Conservation (phyloP, 2,888 invertebrate genomes). For the Coenonympha arcania region DNA sequence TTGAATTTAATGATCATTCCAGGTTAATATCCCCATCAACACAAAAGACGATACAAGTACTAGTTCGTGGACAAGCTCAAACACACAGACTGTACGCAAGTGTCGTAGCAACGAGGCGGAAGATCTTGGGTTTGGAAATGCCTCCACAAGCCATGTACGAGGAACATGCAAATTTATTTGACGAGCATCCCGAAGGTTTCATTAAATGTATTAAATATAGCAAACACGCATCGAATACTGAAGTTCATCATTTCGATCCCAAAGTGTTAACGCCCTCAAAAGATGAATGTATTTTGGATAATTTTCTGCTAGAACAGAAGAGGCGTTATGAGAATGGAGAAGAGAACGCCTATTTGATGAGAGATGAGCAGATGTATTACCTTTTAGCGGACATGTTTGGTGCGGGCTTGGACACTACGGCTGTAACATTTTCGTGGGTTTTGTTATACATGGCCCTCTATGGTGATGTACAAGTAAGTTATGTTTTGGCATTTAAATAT, state of each 20-base stretch:
- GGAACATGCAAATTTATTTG: constrained; percentile 46
- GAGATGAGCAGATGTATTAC: constrained; percentile 80
- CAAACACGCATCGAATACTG: constrained; percentile 44
- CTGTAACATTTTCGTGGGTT: constrained; percentile 87
- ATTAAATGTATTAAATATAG: constrained; percentile 65
- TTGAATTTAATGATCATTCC: constrained; percentile 17
- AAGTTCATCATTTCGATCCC: constrained; percentile 63
- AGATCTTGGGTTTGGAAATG: constrained; percentile 43
- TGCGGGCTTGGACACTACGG: constrained; percentile 88
- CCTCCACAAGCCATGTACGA: constrained; percentile 47
- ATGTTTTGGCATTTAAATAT: no score
- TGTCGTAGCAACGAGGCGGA: constrained; percentile 75
- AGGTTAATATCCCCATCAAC: constrained; percentile 78
- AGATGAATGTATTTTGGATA: constrained; percentile 76
- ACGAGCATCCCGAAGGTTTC: constrained; percentile 55
- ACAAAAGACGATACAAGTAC: constrained; percentile 75
- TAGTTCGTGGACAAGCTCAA: constrained; percentile 80
- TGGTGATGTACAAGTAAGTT: constrained; percentile 76
- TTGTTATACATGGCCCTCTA: constrained; percentile 82
- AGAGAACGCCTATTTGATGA: constrained; percentile 69
- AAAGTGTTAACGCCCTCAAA: constrained; percentile 50
- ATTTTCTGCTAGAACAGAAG: constrained; percentile 77
- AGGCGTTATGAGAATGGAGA: constrained; percentile 57
- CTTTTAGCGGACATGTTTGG: constrained; percentile 88
- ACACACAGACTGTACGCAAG: constrained; percentile 82